A percentile compares a stretch with the other conserved stretches of the same genome.
phyloP scores from a whole-genome alignment of 35 echinoderm and acorn worm genomes.

The Apostichopus japonicus region DNA sequence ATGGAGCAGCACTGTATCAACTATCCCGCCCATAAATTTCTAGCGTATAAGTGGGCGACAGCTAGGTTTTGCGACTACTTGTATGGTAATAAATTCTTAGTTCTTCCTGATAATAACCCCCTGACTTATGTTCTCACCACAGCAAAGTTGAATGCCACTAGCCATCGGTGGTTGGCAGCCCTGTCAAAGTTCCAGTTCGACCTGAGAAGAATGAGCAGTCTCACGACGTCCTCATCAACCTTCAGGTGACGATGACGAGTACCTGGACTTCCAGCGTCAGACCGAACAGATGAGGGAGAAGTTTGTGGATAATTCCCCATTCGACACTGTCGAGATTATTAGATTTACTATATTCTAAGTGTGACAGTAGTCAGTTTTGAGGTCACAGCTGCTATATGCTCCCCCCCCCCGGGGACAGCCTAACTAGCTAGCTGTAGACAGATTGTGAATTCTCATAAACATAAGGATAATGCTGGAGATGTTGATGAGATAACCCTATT shows the following conservation, averaged over 20 bases:
- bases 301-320: not conserved
- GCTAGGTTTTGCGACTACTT: too few species aligned
- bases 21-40: too few species aligned
- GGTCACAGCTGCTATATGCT: not conserved
- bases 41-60: too few species aligned
- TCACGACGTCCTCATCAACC: conserved; percentile 47
- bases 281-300: conserved; percentile 35
- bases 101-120: too few species aligned
- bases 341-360: not conserved
- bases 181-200: conserved; percentile 29
- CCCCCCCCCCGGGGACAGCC: too few species aligned
- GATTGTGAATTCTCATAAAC: not conserved
- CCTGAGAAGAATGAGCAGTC: too few species aligned
- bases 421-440: not conserved
- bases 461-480: not conserved
- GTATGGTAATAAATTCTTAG: too few species aligned
- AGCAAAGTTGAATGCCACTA: conserved; percentile 45
- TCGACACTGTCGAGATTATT: not conserved
- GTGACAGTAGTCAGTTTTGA: not conserved
- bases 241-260: conserved; percentile 41
- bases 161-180: conserved; percentile 40
- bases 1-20: too few species aligned
- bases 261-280: conserved; percentile 27
- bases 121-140: conserved; percentile 46
- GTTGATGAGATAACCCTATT: conserved; percentile 16